phyloP scores from a whole-genome alignment of 2,888 invertebrate genomes.

The Acanthococcus lagerstroemiae region DNA sequence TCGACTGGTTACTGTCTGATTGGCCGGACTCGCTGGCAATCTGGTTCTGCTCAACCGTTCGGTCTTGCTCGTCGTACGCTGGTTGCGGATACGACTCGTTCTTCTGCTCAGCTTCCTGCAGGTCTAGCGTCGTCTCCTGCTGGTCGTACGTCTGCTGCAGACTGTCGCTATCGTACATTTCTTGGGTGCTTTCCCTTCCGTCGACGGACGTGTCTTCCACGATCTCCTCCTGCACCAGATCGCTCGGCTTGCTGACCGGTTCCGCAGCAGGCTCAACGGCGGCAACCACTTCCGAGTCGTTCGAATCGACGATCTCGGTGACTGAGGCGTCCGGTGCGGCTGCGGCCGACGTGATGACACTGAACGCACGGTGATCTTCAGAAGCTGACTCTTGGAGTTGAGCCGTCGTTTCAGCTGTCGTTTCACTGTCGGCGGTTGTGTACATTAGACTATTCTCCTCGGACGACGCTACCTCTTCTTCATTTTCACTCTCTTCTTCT shows the following conservation, averaged over 20 bases:
- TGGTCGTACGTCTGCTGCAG: background rate
- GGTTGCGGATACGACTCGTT: background rate
- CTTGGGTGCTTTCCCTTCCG: background rate
- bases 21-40: background rate
- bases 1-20: background rate
- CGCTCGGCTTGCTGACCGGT: background rate
- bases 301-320: too few species aligned
- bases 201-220: too few species aligned
- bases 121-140: background rate
- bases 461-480: constrained; percentile 11
- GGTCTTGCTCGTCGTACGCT: too few species aligned
- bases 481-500: constrained; percentile 18
- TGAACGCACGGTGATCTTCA: background rate
- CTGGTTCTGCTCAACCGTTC: too few species aligned
- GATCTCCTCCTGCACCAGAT: too few species aligned
- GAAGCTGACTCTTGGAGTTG: too few species aligned
- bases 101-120: background rate
- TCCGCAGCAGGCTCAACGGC: too few species aligned
- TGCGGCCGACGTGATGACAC: background rate
- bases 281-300: too few species aligned
- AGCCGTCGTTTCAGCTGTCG: background rate
- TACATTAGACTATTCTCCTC: constrained; percentile 18
- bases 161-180: background rate
- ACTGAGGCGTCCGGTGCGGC: background rate
- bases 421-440: constrained; percentile 12